These are phyloP conservation scores for Pteruthius melanotis DNA, from an alignment of 2,113 vertebrate species.

Conservation along the genomic window DNA sequence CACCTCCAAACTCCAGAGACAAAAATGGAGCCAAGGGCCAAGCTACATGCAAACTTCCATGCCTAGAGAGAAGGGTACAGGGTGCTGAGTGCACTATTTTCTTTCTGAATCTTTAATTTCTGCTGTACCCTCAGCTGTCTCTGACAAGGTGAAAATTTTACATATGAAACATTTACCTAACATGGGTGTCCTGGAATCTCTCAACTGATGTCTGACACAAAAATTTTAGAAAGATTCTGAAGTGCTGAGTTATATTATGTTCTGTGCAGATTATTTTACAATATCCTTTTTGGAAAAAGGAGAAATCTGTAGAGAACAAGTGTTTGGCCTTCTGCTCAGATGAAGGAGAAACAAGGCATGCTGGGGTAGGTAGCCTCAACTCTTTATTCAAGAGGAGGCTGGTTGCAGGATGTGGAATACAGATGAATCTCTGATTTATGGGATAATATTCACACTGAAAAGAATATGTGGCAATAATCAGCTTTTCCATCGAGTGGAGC, in stretches of 20 bases:
- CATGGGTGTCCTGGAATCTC: not conserved
- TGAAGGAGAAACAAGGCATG: constrained; percentile 52
- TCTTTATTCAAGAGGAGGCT: not conserved
- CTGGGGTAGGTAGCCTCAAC: not conserved
- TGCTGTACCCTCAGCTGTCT: not conserved
- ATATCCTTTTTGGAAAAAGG: not conserved
- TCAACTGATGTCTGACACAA: not conserved
- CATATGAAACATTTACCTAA: not conserved
- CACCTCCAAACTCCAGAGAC: not conserved
- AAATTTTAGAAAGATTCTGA: not conserved
- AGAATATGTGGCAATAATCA: constrained; percentile 22
- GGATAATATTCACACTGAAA: not conserved
- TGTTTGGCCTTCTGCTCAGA: constrained; percentile 52
- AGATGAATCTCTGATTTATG: constrained; percentile 19
- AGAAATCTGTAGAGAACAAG: not conserved
- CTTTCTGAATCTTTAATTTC: not conserved
- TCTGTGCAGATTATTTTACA: not conserved
- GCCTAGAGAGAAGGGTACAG: not conserved
- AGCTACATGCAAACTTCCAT: not conserved
- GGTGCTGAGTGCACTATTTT: not conserved
- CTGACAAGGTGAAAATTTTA: not conserved
- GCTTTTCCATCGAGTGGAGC: constrained; percentile 13
- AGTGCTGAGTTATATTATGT: not conserved
- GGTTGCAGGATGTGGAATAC: not conserved
- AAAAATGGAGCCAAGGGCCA: not conserved